Conservation (phyloP, 2,888 invertebrate species). For the Tiphia femorata region DNA sequence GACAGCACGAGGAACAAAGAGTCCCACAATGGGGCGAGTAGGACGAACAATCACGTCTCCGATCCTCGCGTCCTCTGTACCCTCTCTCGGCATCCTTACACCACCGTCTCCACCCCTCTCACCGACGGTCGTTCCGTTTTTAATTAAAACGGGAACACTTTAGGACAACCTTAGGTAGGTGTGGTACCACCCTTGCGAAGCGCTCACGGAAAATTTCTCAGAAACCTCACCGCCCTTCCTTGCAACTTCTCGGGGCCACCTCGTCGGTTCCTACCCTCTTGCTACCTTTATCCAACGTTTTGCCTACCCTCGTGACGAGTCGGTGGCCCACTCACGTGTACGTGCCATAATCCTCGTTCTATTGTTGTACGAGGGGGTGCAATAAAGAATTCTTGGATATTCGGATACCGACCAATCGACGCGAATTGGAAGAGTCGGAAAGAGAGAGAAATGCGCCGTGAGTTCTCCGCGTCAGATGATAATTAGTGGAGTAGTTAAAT, state of each 20-base stretch:
- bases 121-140: conserved; percentile 5
- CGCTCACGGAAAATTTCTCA: neutral
- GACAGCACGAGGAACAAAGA: conserved; percentile 1
- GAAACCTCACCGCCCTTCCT: neutral
- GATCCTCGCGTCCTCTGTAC: neutral
- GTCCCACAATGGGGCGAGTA: neutral
- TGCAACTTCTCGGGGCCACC: neutral
- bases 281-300: neutral
- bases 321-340: no score
- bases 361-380: no score
- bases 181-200: neutral
- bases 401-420: no score
- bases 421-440: no score
- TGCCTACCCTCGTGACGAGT: no score
- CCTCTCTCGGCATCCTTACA: neutral
- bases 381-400: no score
- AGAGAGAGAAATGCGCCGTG: no score
- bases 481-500: no score
- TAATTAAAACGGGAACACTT: conserved; percentile 40
- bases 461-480: no score
- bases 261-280: neutral
- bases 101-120: neutral
- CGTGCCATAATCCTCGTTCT: no score
- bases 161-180: conserved; percentile 8
- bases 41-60: no score